A percentile compares a stretch with the other conserved stretches of the same genome.
Conservation (phyloP, 2,113 vertebrate genomes). For the Eonycteris spelaea region DNA sequence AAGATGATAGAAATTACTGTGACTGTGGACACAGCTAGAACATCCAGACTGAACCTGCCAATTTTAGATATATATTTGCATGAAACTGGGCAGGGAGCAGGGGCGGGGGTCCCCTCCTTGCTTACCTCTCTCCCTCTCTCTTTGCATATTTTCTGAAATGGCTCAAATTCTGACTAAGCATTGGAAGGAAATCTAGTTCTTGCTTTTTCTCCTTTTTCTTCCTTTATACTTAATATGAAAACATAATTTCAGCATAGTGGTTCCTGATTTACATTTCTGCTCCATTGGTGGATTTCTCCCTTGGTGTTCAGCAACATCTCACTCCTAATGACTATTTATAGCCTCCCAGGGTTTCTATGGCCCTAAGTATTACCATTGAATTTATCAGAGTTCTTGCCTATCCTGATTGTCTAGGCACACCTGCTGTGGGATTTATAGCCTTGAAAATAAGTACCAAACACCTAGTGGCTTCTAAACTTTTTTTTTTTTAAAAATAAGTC, state of each 20-base stretch:
- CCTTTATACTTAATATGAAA: conserved; percentile 60
- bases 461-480: conserved; percentile 74
- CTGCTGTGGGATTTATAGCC: conserved; percentile 78
- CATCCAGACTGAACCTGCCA: not conserved
- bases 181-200: not conserved
- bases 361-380: conserved; percentile 71
- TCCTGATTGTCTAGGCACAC: conserved; percentile 69
- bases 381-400: conserved; percentile 72
- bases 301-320: conserved; percentile 62
- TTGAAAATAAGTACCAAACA: conserved; percentile 78
- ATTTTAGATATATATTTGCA: not conserved
- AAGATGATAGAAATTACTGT: not conserved
- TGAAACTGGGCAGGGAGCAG: not conserved
- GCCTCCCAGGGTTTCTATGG: conserved; percentile 71
- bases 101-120: not conserved
- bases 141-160: conserved; percentile 46
- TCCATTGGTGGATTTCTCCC: conserved; percentile 62
- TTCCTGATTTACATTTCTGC: conserved; percentile 72
- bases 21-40: not conserved
- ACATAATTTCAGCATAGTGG: conserved; percentile 34
- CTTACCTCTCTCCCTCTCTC: not conserved
- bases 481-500: conserved; percentile 62
- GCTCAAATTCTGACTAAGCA: conserved; percentile 33
- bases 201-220: conserved; percentile 31
- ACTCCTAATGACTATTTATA: conserved; percentile 75